phyloP scores from a whole-genome alignment of 92 coral and sea anemone species.

The Palythoa grandis region DNA sequence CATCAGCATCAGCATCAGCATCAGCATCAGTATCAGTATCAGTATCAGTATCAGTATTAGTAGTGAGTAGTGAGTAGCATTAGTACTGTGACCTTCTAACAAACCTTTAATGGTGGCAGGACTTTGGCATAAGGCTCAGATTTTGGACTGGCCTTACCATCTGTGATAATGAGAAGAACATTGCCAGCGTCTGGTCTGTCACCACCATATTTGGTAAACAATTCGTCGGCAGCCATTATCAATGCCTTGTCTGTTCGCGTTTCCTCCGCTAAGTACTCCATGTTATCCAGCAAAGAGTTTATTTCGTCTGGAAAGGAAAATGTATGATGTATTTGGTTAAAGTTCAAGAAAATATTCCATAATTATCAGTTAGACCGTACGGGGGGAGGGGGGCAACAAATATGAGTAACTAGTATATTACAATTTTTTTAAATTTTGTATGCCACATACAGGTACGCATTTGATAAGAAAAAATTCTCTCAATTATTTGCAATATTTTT shows the following conservation, averaged over 20 bases:
- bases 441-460: no score
- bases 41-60: not conserved
- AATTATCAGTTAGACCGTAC: no score
- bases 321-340: no score
- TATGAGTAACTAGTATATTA: no score
- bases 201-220: conserved; percentile 22
- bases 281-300: not conserved
- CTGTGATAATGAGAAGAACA: conserved; percentile 15
- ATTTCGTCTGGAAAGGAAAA: not conserved
- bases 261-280: conserved; percentile 30
- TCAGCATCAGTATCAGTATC: no score
- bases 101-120: conserved; percentile 11
- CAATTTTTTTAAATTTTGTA: no score
- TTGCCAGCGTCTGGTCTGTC: conserved; percentile 7
- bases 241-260: conserved; percentile 22
- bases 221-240: not conserved
- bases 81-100: no score
- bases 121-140: not conserved
- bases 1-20: not conserved
- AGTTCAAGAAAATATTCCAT: no score
- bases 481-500: no score
- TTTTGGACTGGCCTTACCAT: conserved; percentile 37
- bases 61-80: not conserved
- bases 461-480: no score
- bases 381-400: no score